Evolutionary conservation across 1,140 invertebrate genomes (phyloP), one percentile per base, ranked within the genome.

Genomic region (Plutomurus gul): DNA sequence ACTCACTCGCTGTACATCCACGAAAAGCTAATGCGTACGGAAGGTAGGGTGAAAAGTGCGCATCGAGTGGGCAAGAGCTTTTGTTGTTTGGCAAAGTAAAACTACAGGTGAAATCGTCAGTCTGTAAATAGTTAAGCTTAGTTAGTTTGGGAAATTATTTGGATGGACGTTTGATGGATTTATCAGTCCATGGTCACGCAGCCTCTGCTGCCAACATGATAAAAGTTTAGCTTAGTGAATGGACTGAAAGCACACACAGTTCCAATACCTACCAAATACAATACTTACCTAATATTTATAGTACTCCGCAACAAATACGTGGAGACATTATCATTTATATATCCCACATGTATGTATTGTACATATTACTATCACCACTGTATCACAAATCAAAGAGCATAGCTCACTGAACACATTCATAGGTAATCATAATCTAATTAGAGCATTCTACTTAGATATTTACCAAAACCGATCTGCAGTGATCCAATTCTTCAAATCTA

Each of bases 381-480:
- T n/a, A n/a, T n/a, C n/a, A n/a, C n/a, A n/a, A n/a, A n/a, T n/a
- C n/a, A n/a, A n/a, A n/a, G n/a, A n/a, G n/a, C n/a, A n/a, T 43
- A 43, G 10, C 39, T n/a, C 11, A 43, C 11, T 43, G 10, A 43
- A 43, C 39, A 43, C 39, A 30, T 49, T 49, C 20, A 20, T n/a
- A n/a, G n/a, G n/a, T 65, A 65, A 65, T 27, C 27, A 16, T 65
- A 65, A 65, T 65, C 56, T 65, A 65, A 65, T 65, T 65, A 65
- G 56, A 65, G 56, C 56, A 65, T 65, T 65, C 56, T 65, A 65
- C 56, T 65, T 65, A 33, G 56, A 65, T 65, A 65, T 65, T 65
- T 65, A 65, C 56, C n/a, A n/a, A 65, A 65, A 33, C 36, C 36
- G 56, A 65, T 65, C 56, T 65, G 47, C n/a, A 33, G 56, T 65